Base-by-base conservation (phyloP, 1,140 invertebrate species). In the Dreissena rostriformis region DNA sequence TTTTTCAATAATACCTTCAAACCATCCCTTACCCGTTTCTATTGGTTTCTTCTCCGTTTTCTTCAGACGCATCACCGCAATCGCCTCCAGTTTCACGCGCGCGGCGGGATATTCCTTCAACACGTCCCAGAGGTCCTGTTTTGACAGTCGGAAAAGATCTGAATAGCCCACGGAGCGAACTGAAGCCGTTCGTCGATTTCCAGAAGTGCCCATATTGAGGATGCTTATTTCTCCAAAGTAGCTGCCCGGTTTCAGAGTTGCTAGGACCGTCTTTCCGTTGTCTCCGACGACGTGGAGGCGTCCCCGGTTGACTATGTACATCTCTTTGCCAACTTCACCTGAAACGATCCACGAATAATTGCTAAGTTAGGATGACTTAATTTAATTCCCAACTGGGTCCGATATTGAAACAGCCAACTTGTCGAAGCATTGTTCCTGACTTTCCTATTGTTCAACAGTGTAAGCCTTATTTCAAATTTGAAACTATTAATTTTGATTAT, bases 221-320 rank as follows among this genome's bases (percentile, higher is more conserved):
- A 99, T 99, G 95, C 97, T 98, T 95, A 99, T 99, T 96, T 99
- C 99, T 88, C 99, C 99, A 95, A 99, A 99, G 96, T 99, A 99
- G 93, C 97, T 98, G 93, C 98, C 98, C n/a, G 92, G 92, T 89
- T 91, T 92, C 0, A 99, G 95, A 82, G 98, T 99, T 86, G 98
- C 98, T 92, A 99, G 95, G 63, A 99, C 98, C 29, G 98, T 98
- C 94, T 98, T 97, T 68, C 98, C 98, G 83, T 92, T 93, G 94
- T 99, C 98, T 22, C 97, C 97, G 52, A 99, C 98, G 86, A 99
- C 98, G 94, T 99, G 98, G 61, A 99, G 95, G 88, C 97, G 95
- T 82, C 98, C 98, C 73, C 98, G 95, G 94, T 99, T 99, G 87
- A 99, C 98, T 95, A 99, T 99, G 95, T 99, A 99, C 98, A 99